Evolutionary conservation across 2,888 invertebrate genomes (phyloP).

Genomic region (Parelbella ahira): DNA sequence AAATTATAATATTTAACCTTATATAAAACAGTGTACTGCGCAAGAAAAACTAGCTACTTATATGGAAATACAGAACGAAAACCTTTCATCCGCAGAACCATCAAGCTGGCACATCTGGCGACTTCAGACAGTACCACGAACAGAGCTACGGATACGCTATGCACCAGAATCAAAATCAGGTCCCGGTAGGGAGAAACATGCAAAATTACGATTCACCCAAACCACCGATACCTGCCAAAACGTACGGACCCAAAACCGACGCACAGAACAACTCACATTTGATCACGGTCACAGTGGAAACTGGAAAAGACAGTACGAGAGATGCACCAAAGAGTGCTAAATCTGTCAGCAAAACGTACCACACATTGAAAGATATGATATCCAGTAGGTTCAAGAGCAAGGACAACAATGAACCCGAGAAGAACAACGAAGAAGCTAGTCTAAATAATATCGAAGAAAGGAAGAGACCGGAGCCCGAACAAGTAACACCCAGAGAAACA

Average conservation of each 20-base stretch:
- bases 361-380: slow-evolving; percentile 91
- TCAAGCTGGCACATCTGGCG: slow-evolving; percentile 73
- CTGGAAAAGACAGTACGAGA: slow-evolving; percentile 78
- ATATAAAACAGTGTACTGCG: too few relatives aligned
- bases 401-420: slow-evolving; percentile 78
- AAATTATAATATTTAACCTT: too few relatives aligned
- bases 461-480: slow-evolving; percentile 64
- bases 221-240: slow-evolving; percentile 75
- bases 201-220: slow-evolving; percentile 71
- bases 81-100: too few relatives aligned
- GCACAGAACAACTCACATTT: slow-evolving; percentile 70
- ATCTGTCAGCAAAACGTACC: slow-evolving; percentile 89
- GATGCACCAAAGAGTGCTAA: slow-evolving; percentile 81
- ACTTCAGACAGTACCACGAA: slow-evolving; percentile 76
- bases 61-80: too few relatives aligned
- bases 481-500: slow-evolving; percentile 65
- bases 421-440: slow-evolving; percentile 69
- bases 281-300: slow-evolving; percentile 81
- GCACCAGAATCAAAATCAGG: slow-evolving; percentile 59
- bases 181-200: slow-evolving; percentile 55
- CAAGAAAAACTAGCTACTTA: too few relatives aligned
- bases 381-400: slow-evolving; percentile 88
- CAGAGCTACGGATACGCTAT: slow-evolving; percentile 76
- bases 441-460: slow-evolving; percentile 84
- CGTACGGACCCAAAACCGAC: slow-evolving; percentile 57